Evolutionary conservation across 2,888 invertebrate species (phyloP).

Genomic region (Erebia aethiops): DNA sequence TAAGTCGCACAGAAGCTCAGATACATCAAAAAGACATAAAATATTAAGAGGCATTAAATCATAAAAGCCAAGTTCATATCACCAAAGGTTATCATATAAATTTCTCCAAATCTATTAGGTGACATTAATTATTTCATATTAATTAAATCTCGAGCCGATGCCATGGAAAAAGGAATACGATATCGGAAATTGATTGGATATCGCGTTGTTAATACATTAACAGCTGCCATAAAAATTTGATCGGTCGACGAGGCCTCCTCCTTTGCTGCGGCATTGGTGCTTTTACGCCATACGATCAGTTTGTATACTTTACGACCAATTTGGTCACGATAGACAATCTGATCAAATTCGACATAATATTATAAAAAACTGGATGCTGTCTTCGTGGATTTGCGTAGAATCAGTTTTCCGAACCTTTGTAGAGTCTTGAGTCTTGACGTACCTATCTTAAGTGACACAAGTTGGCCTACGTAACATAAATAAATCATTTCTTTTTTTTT

Average conservation of each 20-base stretch:
- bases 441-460: too few species aligned
- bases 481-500: too few species aligned
- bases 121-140: conserved; percentile 26
- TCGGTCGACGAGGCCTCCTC: conserved; percentile 52
- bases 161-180: conserved; percentile 28
- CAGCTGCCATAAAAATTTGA: conserved; percentile 47
- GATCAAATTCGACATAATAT: too few species aligned
- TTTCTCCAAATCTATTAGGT: conserved; percentile 18
- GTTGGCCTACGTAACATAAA: too few species aligned
- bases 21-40: conserved; percentile 5
- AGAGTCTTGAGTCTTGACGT: too few species aligned
- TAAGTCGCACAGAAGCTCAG: conserved; percentile 2
- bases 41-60: conserved; percentile 15
- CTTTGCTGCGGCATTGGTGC: conserved; percentile 1
- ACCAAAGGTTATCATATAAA: conserved; percentile 7
- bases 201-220: conserved; percentile 44
- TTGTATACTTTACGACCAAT: too few species aligned
- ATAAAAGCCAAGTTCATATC: conserved; percentile 4
- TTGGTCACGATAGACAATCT: too few species aligned
- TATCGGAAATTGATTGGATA: conserved; percentile 43
- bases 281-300: conserved; percentile 1
- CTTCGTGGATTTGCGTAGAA: too few species aligned
- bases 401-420: too few species aligned
- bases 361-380: too few species aligned
- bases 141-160: conserved; percentile 32